Conservation (phyloP, 1,140 invertebrate genomes). For the Coptotermes formosanus region DNA sequence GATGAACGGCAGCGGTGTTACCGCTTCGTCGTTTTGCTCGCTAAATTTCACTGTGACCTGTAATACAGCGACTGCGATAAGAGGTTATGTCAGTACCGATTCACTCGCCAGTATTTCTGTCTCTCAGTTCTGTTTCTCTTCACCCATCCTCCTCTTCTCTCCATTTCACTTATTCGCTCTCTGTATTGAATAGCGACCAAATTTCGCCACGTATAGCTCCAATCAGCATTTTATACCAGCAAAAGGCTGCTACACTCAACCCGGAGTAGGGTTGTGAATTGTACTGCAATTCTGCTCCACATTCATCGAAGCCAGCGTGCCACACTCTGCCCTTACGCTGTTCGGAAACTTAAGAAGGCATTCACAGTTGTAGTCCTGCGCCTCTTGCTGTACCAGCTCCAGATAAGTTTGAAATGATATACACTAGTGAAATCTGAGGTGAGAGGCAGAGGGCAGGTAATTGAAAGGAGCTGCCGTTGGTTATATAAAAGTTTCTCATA, state of each 20-base stretch:
- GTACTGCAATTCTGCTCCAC: background rate
- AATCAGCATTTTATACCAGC: conserved; percentile 21
- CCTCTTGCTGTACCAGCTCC: background rate
- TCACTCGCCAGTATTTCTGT: background rate
- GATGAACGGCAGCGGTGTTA: too few relatives aligned
- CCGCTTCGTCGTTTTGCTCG: too few relatives aligned
- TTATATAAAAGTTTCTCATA: too few relatives aligned
- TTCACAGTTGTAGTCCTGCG: background rate
- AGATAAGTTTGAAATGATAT: background rate
- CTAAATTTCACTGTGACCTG: background rate
- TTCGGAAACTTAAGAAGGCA: background rate
- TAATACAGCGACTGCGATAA: background rate
- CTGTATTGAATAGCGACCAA: conserved; percentile 28
- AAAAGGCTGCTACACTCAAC: background rate
- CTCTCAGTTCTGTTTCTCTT: background rate
- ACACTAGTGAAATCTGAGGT: background rate
- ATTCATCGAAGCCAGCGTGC: conserved; percentile 17
- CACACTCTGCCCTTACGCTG: background rate
- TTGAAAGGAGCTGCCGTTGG: too few relatives aligned
- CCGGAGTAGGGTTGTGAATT: background rate
- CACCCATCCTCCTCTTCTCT: background rate
- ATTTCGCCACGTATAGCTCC: conserved; percentile 16
- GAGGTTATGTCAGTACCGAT: background rate
- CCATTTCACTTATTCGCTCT: background rate
- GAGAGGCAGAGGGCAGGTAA: background rate